These are phyloP conservation scores for Cantharis nigra DNA, from an alignment of 2,888 invertebrate genomes.

Conservation along the genomic window DNA sequence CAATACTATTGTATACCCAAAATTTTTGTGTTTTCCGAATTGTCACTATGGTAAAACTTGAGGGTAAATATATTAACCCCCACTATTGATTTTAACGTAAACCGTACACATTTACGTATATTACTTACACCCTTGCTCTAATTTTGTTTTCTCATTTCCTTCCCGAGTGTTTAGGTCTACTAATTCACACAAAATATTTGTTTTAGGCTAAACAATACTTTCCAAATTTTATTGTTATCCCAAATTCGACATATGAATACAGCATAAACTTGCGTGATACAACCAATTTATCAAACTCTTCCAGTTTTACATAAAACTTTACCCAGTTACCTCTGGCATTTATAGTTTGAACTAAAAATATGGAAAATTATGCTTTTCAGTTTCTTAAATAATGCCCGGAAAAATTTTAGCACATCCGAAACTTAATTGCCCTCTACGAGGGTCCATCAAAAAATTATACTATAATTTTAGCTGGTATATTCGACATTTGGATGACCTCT, in stretches of 20 bases:
- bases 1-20: not conserved
- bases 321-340: conserved; percentile 1
- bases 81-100: not conserved
- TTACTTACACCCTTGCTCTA: conserved; percentile 1
- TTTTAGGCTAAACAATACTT: not conserved
- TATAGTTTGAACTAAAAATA: not conserved
- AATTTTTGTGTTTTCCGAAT: not conserved
- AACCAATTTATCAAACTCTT: not conserved
- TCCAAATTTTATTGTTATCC: not conserved
- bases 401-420: not conserved
- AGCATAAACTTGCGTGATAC: not conserved
- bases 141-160: not conserved
- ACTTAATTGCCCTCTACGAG: not conserved
- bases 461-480: too few relatives aligned
- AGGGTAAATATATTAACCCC: not conserved
- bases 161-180: not conserved
- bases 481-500: not conserved
- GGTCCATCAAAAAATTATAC: not conserved
- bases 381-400: not conserved
- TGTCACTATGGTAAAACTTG: not conserved
- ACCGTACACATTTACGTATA: not conserved
- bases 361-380: not conserved
- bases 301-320: not conserved
- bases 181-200: not conserved
- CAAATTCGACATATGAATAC: not conserved